Percentiles rank a stretch among this genome's conserved stretches.
These are phyloP conservation scores for Herminia tarsipennalis DNA, from an alignment of 2,888 invertebrate species.

Conservation along the genomic window DNA sequence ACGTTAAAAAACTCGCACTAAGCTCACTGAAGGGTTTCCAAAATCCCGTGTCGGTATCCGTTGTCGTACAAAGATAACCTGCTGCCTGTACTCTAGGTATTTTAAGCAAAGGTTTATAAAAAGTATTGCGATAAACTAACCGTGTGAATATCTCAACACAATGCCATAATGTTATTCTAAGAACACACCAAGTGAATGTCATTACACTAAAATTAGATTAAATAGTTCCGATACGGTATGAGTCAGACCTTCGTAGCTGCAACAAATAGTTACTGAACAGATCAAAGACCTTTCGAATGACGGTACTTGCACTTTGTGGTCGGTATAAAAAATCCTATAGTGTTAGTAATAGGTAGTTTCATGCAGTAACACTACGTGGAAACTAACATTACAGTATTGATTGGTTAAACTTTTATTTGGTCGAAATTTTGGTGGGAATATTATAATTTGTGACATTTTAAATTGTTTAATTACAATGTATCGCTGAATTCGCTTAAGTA, in stretches of 20 bases:
- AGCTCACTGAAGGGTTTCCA: too few relatives aligned
- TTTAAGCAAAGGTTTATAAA: too few relatives aligned
- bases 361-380: too few relatives aligned
- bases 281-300: constrained; percentile 4
- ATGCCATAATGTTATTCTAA: constrained; percentile 17
- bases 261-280: constrained; percentile 6
- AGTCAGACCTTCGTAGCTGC: constrained; percentile 8
- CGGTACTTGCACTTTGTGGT: neutral
- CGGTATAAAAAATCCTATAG: neutral
- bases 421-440: too few relatives aligned
- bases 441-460: too few relatives aligned
- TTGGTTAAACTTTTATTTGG: too few relatives aligned
- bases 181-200: constrained; percentile 24
- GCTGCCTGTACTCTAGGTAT: too few relatives aligned
- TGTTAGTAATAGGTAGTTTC: neutral
- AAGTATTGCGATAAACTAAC: neutral
- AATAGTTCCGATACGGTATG: constrained; percentile 20
- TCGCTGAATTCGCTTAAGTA: too few relatives aligned
- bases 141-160: constrained; percentile 16
- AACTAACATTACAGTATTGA: too few relatives aligned
- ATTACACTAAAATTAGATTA: constrained; percentile 26
- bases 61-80: neutral
- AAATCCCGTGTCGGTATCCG: too few relatives aligned
- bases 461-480: too few relatives aligned
- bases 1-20: too few relatives aligned